Percentiles rank a stretch among this genome's conserved stretches.
Evolutionary conservation across 2,113 vertebrate genomes (phyloP).

Genomic region (Corythaeola cristata): DNA sequence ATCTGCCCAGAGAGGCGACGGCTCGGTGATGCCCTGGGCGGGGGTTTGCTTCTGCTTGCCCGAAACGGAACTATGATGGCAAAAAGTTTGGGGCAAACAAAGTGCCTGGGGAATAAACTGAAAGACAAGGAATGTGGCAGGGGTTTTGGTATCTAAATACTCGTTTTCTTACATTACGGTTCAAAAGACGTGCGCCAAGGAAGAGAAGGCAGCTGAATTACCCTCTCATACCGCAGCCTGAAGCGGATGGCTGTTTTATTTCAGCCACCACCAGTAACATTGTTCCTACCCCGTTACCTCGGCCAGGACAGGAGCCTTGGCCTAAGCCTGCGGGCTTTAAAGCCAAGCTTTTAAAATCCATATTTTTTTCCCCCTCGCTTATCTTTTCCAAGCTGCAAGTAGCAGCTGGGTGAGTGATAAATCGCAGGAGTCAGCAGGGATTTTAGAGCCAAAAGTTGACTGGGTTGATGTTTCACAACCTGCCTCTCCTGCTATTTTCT

Average conservation of each 20-base stretch:
- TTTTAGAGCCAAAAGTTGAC: background rate
- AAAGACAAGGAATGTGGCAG: background rate
- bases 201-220: background rate
- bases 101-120: background rate
- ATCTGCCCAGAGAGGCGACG: accelerated
- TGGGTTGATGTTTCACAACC: background rate
- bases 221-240: accelerated
- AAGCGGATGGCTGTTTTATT: background rate
- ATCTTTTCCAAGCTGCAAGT: background rate
- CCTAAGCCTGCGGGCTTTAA: background rate
- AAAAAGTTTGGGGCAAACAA: background rate
- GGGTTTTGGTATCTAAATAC: background rate
- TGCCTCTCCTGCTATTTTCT: background rate
- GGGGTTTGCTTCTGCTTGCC: background rate
- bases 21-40: accelerated
- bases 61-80: accelerated
- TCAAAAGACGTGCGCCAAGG: background rate
- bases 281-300: background rate
- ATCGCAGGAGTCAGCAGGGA: background rate
- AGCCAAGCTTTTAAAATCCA: background rate
- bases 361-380: accelerated
- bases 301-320: background rate
- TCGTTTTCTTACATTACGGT: background rate
- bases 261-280: accelerated
- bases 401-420: background rate